Percentiles rank a stretch among this genome's conserved stretches.
These are phyloP conservation scores for Scotopteryx bipunctaria DNA, from an alignment of 2,888 invertebrate genomes.

Conservation along the genomic window DNA sequence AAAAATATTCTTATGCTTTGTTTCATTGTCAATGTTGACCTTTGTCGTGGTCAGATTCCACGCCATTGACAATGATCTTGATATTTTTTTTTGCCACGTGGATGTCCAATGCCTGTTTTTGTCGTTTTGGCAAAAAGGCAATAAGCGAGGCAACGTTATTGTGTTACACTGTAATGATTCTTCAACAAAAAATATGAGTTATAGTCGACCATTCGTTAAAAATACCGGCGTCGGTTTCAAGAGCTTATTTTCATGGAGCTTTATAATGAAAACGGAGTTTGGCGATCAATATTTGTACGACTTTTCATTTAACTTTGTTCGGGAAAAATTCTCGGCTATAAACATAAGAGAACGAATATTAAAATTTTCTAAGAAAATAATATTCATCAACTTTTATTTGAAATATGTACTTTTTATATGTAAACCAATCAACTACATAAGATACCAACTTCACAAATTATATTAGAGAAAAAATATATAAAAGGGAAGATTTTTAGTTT, in stretches of 20 bases:
- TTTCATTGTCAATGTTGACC: slow-evolving; percentile 34
- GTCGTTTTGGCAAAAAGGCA: slow-evolving; percentile 49
- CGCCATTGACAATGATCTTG: slow-evolving; percentile 77
- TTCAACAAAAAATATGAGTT: slow-evolving; percentile 49
- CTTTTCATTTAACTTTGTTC: slow-evolving; percentile 44
- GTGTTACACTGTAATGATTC: slow-evolving; percentile 53
- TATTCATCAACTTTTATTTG: neutral
- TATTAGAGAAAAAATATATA: too few relatives aligned
- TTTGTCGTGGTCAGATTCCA: slow-evolving; percentile 54
- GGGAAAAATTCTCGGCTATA: slow-evolving; percentile 24
- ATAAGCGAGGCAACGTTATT: slow-evolving; percentile 55
- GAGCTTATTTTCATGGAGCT: slow-evolving; percentile 48
- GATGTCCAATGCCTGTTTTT: slow-evolving; percentile 53
- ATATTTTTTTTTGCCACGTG: slow-evolving; percentile 59
- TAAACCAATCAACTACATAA: too few relatives aligned
- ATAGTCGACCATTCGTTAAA: slow-evolving; percentile 48
- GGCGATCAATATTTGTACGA: slow-evolving; percentile 45
- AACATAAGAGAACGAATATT: slow-evolving; percentile 22
- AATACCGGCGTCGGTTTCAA: slow-evolving; percentile 45
- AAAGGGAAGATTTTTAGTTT: too few relatives aligned
- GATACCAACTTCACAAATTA: too few relatives aligned
- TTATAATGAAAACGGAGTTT: slow-evolving; percentile 47
- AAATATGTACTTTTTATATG: too few relatives aligned
- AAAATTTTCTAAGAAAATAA: slow-evolving; percentile 2
- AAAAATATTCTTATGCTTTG: neutral